Conservation (phyloP, 1,140 invertebrate species). For the Piezodorus guildinii region DNA sequence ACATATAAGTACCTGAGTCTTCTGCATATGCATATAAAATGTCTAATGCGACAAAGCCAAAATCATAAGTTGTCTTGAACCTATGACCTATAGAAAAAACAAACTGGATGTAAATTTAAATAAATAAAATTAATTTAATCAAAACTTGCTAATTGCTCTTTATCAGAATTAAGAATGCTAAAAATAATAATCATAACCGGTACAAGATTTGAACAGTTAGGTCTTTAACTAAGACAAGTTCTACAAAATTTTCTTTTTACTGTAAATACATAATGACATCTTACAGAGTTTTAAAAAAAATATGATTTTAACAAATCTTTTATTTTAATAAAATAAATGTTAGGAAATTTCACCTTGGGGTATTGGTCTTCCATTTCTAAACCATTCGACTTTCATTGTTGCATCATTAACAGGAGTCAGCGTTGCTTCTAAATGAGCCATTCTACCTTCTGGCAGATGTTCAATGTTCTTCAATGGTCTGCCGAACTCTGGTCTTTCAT, state of each 20-base stretch:
- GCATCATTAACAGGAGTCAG: constrained; percentile 90
- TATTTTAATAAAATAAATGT: constrained; percentile 10
- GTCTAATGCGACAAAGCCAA: constrained; percentile 89
- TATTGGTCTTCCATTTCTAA: constrained; percentile 78
- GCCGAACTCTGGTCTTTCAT: constrained; percentile 80
- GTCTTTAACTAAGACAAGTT: too few relatives aligned
- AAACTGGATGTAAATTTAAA: background rate
- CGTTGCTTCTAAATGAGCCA: constrained; percentile 88
- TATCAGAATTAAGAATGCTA: too few relatives aligned
- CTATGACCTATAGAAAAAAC: constrained; percentile 45
- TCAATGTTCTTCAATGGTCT: constrained; percentile 74
- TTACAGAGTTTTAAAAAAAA: too few relatives aligned
- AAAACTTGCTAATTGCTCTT: too few relatives aligned
- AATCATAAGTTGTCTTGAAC: constrained; percentile 88
- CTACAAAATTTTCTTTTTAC: too few relatives aligned
- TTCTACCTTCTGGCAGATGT: constrained; percentile 73
- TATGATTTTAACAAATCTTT: background rate
- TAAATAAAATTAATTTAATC: too few relatives aligned
- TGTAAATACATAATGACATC: too few relatives aligned
- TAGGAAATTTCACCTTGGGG: constrained; percentile 48
- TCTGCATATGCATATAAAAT: constrained; percentile 93
- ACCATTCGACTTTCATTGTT: constrained; percentile 93
- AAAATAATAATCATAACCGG: too few relatives aligned
- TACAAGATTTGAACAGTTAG: too few relatives aligned
- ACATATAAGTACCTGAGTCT: constrained; percentile 91